Evolutionary conservation across 2,797 vertebrate genomes (phyloP).

Genomic region (Bradypodion pumilum): DNA sequence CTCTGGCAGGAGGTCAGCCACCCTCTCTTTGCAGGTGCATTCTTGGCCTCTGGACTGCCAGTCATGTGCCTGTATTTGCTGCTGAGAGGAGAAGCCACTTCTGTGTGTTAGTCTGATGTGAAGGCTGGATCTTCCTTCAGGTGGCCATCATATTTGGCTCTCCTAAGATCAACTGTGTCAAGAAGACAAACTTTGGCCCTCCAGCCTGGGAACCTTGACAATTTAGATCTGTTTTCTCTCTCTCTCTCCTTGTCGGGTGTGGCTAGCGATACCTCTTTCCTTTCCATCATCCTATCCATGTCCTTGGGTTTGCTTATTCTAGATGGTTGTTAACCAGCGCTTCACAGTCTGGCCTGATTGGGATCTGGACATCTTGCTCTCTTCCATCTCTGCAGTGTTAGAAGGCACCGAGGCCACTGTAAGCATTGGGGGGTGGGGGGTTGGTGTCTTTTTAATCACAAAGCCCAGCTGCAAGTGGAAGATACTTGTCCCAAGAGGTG

Average conservation of each 20-base stretch:
- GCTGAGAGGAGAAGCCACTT: not conserved
- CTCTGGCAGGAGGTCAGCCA: not conserved
- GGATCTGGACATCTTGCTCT: not conserved
- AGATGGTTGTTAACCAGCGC: not conserved
- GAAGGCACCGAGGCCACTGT: not conserved
- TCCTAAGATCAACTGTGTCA: not conserved
- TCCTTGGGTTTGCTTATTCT: not conserved
- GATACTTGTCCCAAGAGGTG: not conserved
- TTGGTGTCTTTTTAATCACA: not conserved
- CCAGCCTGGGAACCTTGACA: not conserved
- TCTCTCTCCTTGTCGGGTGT: not conserved
- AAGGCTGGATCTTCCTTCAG: slow-evolving; percentile 12
- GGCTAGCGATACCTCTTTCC: not conserved
- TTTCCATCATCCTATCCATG: not conserved
- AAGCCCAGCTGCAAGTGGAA: not conserved
- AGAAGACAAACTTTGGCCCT: not conserved
- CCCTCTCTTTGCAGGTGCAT: not conserved
- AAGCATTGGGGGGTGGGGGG: not conserved
- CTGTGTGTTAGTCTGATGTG: not conserved
- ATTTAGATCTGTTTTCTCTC: slow-evolving; percentile 30
- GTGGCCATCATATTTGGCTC: not conserved
- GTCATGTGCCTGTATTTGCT: not conserved
- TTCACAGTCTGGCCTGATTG: not conserved
- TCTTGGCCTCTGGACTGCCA: not conserved
- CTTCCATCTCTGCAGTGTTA: not conserved